Evolutionary conservation across 2,113 vertebrate genomes (phyloP), one percentile per base, ranked within the genome.

Genomic region (Microcebus ravelobensis): DNA sequence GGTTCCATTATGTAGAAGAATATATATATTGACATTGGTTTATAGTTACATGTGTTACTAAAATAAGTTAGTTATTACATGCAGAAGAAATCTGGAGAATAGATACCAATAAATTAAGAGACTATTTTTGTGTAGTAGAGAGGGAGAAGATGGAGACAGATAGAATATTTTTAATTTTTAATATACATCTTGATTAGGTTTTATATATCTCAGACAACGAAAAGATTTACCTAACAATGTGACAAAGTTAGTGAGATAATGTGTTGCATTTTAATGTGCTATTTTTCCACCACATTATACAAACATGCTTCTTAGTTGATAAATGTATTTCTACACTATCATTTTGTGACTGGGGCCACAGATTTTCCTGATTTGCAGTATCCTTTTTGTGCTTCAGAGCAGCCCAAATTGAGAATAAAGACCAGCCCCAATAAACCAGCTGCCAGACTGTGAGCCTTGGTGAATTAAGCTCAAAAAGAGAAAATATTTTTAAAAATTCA

Each of bases 351-450:
- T 50, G 29, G 25, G 42, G 39, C 42, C 39, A 74, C 71, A 74
- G 25, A 45, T 45, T 45, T 74, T 74, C 39, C 25, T 17, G 25
- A 74, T 59, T 73, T 34, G 31, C 31, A 59, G 39, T 39, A 39
- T 98, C 98, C 95, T 96, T 96, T 0, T 13, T 27, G 18, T 39
- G n/a, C 4, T 50, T 36, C 27, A 80, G 21, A 84, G 57, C 20
- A 8, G 12, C 34, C n/a, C 31, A 76, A 4, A 52, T 3, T 71
- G 50, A 77, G 50, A 76, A 29, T 50, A 20, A 12, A 71, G 15
- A 27, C 12, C 25, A 5, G 20, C n/a, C 20, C 31, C 76, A 55
- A 59, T 8, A 83, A 61, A 21, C 10, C 7, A 91, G 34, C 68
- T 70, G 14, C 42, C 3, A 36, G 10, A 10, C n/a, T 45, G 2